Conservation (phyloP, 2,888 invertebrate species). For the Miltochrista miniata region DNA sequence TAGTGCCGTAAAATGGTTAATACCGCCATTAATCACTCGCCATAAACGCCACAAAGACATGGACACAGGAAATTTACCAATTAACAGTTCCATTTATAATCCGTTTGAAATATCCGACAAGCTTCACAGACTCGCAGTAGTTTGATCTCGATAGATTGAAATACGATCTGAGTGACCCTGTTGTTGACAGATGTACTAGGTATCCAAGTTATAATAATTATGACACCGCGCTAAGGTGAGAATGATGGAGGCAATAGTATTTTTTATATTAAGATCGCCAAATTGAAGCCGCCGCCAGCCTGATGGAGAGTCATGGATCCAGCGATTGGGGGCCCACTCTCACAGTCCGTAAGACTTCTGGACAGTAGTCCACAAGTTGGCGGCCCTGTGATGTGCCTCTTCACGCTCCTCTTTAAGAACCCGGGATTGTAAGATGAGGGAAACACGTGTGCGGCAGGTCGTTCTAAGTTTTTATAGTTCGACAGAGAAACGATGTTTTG, state of each 20-base stretch:
- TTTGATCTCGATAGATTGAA: slow-evolving; percentile 17
- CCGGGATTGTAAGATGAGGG: no score
- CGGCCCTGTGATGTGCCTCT: no score
- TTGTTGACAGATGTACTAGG: slow-evolving; percentile 14
- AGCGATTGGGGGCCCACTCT: no score
- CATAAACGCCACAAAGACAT: slow-evolving; percentile 6
- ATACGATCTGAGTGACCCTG: slow-evolving; percentile 33
- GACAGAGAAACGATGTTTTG: no score
- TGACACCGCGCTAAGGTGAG: not conserved
- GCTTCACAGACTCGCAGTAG: slow-evolving; percentile 11
- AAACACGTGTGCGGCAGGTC: no score
- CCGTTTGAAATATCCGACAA: slow-evolving; percentile 17
- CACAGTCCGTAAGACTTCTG: no score
- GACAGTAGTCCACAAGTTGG: no score
- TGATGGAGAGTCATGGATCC: no score
- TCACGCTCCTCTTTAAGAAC: no score
- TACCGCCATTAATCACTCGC: slow-evolving; percentile 9
- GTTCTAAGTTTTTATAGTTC: no score
- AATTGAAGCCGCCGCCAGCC: no score
- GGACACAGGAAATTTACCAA: slow-evolving; percentile 11
- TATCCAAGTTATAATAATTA: slow-evolving; percentile 12
- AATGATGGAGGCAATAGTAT: not conserved
- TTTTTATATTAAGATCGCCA: no score
- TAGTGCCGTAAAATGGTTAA: slow-evolving; percentile 14
- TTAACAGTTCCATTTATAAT: slow-evolving; percentile 21